Conservation (phyloP, 1,140 invertebrate genomes). For the Dendrolimus kikuchii region DNA sequence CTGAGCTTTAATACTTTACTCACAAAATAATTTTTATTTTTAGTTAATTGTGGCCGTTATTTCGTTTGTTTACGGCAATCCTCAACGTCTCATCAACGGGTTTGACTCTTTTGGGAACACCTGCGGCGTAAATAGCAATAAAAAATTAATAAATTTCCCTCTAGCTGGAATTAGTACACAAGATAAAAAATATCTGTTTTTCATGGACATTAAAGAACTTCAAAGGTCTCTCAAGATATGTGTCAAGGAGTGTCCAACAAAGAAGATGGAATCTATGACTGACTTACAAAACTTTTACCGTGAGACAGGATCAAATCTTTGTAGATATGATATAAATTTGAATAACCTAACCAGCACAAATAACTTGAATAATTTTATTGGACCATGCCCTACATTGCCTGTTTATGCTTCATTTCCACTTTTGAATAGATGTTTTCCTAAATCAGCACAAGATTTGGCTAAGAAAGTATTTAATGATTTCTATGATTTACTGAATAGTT, state of each 20-base stretch:
- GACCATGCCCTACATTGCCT: conserved; percentile 82
- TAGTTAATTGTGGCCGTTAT: conserved; percentile 90
- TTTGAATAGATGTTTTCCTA: conserved; percentile 90
- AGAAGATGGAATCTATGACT: conserved; percentile 74
- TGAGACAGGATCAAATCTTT: conserved; percentile 82
- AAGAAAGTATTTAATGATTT: conserved; percentile 78
- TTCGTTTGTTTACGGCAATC: conserved; percentile 92
- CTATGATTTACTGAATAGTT: conserved; percentile 87
- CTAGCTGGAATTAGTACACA: conserved; percentile 86
- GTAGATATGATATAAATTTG: conserved; percentile 78
- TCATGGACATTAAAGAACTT: conserved; percentile 85
- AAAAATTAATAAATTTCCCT: conserved; percentile 80
- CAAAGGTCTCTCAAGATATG: conserved; percentile 88
- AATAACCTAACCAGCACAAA: conserved; percentile 45
- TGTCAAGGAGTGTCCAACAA: conserved; percentile 89
- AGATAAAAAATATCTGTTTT: conserved; percentile 88
- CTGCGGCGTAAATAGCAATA: conserved; percentile 88
- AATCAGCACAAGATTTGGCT: conserved; percentile 74
- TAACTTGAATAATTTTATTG: conserved; percentile 74
- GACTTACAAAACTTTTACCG: conserved; percentile 85
- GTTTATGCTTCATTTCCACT: conserved; percentile 83
- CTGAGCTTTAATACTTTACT: not conserved
- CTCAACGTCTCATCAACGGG: conserved; percentile 89
- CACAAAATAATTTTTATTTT: conserved; percentile 19
- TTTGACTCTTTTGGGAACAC: conserved; percentile 98